Conservation (phyloP, 2,888 invertebrate species). For the Choreutis nemorana region DNA sequence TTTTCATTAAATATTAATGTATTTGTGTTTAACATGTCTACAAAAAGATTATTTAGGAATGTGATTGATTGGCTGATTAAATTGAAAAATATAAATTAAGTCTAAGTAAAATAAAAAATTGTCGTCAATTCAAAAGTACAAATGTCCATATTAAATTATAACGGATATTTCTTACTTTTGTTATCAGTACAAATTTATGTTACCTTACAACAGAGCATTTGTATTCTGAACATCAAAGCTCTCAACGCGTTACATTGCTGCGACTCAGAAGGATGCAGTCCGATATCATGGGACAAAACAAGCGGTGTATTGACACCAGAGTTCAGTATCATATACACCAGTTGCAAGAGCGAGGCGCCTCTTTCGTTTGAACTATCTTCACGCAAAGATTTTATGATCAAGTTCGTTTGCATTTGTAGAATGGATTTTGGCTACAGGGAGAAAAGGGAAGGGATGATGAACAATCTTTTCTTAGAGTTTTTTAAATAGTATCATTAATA, state of each 20-base stretch:
- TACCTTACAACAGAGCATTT: constrained; percentile 48
- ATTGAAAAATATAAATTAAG: background rate
- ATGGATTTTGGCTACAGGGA: constrained; percentile 41
- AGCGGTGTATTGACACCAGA: constrained; percentile 34
- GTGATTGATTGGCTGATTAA: background rate
- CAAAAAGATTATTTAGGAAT: background rate
- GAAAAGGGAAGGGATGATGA: constrained; percentile 11
- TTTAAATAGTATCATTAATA: too few relatives aligned
- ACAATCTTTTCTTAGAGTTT: too few relatives aligned
- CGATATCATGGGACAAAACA: constrained; percentile 24
- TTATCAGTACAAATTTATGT: constrained; percentile 13
- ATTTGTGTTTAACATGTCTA: background rate
- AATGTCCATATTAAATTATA: too few relatives aligned
- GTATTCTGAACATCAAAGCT: constrained; percentile 48
- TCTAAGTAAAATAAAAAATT: too few relatives aligned
- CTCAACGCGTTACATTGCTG: constrained; percentile 35
- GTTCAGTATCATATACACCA: constrained; percentile 37
- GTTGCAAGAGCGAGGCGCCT: constrained; percentile 33
- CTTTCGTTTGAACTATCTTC: constrained; percentile 33
- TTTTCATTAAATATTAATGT: background rate
- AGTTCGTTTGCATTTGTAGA: constrained; percentile 36
- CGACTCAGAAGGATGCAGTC: constrained; percentile 12
- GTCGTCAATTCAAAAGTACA: too few relatives aligned
- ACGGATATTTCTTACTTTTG: too few relatives aligned
- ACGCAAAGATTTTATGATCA: constrained; percentile 35